Conservation (phyloP, 1,140 invertebrate genomes). For the Augochlora pura region DNA sequence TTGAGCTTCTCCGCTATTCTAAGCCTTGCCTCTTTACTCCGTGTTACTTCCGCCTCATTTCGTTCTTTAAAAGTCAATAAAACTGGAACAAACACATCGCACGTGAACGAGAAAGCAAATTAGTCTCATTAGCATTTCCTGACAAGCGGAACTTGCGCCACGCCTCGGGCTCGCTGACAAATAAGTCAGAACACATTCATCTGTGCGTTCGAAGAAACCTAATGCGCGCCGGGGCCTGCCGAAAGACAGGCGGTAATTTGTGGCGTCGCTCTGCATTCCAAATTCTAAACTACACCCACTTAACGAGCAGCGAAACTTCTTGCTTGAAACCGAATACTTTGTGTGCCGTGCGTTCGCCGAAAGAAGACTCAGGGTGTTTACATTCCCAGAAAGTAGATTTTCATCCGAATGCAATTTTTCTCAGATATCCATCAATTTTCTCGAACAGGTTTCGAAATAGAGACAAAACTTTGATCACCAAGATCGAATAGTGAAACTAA, state of each 20-base stretch:
- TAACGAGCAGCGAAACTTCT: background rate
- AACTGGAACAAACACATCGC: background rate
- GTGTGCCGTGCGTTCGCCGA: no score
- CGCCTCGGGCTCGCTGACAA: background rate
- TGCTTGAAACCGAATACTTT: background rate
- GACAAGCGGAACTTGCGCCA: background rate
- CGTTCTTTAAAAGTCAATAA: background rate
- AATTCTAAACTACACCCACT: background rate
- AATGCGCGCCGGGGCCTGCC: background rate
- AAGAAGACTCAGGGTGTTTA: no score
- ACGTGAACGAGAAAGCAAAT: background rate
- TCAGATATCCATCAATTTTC: no score
- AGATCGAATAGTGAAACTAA: no score
- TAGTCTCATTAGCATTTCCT: background rate
- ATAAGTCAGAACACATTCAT: background rate
- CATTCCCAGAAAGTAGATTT: no score
- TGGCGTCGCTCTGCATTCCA: background rate
- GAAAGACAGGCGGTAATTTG: background rate
- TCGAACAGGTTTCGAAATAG: no score
- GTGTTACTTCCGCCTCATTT: constrained; percentile 1
- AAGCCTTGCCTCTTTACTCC: background rate
- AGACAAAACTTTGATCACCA: no score
- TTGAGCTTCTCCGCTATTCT: background rate
- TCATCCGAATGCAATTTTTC: no score
- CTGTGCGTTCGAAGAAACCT: background rate